phyloP scores from a whole-genome alignment of 2,888 invertebrate genomes.

The Scrobipalpa costella region DNA sequence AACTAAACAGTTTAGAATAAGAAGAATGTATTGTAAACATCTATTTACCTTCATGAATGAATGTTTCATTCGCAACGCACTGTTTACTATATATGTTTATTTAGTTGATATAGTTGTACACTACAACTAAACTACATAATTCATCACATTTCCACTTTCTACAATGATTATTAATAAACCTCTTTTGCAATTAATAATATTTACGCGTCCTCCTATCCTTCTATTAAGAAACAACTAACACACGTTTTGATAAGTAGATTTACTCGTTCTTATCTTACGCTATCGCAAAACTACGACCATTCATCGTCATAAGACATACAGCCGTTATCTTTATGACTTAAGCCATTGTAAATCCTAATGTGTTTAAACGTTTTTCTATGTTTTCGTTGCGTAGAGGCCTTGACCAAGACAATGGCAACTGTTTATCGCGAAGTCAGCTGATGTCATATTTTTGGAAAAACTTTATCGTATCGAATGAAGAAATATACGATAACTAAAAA shows the following conservation, averaged over 20 bases:
- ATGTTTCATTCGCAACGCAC: too few species aligned
- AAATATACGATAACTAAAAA: neutral
- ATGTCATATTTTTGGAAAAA: constrained; percentile 3
- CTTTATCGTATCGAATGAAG: neutral
- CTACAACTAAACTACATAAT: too few species aligned
- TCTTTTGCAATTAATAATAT: constrained; percentile 7
- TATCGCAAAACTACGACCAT: constrained; percentile 24
- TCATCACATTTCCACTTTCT: too few species aligned
- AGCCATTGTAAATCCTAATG: constrained; percentile 15
- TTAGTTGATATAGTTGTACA: too few species aligned
- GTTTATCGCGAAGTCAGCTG: neutral
- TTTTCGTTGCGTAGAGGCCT: neutral
- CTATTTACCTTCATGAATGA: too few species aligned
- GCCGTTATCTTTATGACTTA: constrained; percentile 19
- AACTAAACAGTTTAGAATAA: too few species aligned
- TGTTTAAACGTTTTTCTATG: constrained; percentile 5
- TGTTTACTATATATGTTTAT: too few species aligned
- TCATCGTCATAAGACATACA: constrained; percentile 15
- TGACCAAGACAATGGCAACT: constrained; percentile 7
- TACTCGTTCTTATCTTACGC: constrained; percentile 23
- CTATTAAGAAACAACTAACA: constrained; percentile 8
- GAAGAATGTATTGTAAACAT: too few species aligned
- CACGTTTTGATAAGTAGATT: constrained; percentile 28
- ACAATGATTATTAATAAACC: neutral
- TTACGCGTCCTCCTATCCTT: constrained; percentile 10